Conservation (phyloP, 2,888 invertebrate species). For the Ennomos quercinarius region DNA sequence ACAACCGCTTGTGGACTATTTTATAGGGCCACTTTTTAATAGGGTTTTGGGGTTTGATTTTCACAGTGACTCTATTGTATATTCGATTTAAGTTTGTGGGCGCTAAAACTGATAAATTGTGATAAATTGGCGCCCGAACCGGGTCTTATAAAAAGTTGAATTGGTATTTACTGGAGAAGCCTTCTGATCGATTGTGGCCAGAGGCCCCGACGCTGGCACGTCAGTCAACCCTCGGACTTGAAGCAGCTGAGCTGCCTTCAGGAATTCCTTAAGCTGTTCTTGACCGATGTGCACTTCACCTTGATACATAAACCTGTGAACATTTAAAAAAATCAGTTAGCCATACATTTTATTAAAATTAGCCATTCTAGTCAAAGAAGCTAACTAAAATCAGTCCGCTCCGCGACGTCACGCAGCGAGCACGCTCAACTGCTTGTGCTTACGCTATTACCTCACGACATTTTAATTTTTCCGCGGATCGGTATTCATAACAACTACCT, state of each 20-base stretch:
- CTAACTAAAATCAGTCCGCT: too few relatives aligned
- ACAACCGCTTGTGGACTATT: too few relatives aligned
- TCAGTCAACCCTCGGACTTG: slow-evolving; percentile 95
- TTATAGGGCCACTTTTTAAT: too few relatives aligned
- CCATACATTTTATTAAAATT: too few relatives aligned
- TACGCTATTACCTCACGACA: too few relatives aligned
- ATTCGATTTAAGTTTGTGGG: too few relatives aligned
- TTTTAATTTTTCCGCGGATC: too few relatives aligned
- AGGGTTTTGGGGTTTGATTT: too few relatives aligned
- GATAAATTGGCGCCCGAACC: slow-evolving; percentile 37
- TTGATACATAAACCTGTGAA: slow-evolving; percentile 93
- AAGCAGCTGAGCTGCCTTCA: slow-evolving; percentile 94
- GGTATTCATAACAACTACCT: too few relatives aligned
- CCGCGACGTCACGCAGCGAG: too few relatives aligned
- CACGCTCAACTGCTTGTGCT: too few relatives aligned
- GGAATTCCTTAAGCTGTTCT: slow-evolving; percentile 93
- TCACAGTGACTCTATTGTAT: too few relatives aligned
- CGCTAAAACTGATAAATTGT: slow-evolving; percentile 8
- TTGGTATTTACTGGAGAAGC: slow-evolving; percentile 87
- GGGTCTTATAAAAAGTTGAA: slow-evolving; percentile 12
- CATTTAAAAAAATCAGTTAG: slow-evolving; percentile 12
- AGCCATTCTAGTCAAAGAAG: background rate
- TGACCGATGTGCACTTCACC: slow-evolving; percentile 96
- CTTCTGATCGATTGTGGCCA: slow-evolving; percentile 86
- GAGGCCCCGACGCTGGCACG: slow-evolving; percentile 86